Base-by-base conservation (phyloP, 37 sponge, comb jelly and placozoan species). In the Mnemiopsis leidyi region DNA sequence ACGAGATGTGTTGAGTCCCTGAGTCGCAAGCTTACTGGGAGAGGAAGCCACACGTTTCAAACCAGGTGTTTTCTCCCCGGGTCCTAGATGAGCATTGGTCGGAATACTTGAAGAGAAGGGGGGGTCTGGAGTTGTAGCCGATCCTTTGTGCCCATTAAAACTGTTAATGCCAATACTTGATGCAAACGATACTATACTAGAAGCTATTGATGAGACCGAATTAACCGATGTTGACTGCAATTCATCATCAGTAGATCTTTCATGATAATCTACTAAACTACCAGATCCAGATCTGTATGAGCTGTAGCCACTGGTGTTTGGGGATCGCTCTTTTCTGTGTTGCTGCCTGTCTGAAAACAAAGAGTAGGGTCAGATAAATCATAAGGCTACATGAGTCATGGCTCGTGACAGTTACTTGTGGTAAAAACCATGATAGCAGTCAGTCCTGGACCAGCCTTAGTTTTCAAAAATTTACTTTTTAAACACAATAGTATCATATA, bases 81-180 rank as follows among this genome's bases (percentile, higher is more conserved):
- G 2, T 23, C 21, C 20, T 0, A 85, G 23, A 85, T 26, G 16
- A 5, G 90, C 25, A 25, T 40, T 37, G 5, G 40, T 39, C 24
- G 90, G 90, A 18, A 40, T 38, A 40, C 90, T 85, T 35, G 90
- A 85, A 21, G 90, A 85, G 25, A 85, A 85, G 21, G 61, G 90
- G 9, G 90, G 90, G 61, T 85, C 61, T 39, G 40, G 90, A 25
- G 90, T 85, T 23, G 61, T 32, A 21, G 79, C 32, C 33, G 79
- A 32, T 13, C 20, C 35, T 34, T 32, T 77, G 79, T 77, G 33
- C 9, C 79, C 79, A 32, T 32, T 77, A 32, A 77, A 77, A 77
- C 79, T 77, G 21, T 36, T 77, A 3, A 77, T 31, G 3, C 79
- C 79, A 16, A 77, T 31, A 77, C 32, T 26, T 1, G 79, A 77